phyloP scores from a whole-genome alignment of 2,797 vertebrate species.

The Acipenser ruthenus region DNA sequence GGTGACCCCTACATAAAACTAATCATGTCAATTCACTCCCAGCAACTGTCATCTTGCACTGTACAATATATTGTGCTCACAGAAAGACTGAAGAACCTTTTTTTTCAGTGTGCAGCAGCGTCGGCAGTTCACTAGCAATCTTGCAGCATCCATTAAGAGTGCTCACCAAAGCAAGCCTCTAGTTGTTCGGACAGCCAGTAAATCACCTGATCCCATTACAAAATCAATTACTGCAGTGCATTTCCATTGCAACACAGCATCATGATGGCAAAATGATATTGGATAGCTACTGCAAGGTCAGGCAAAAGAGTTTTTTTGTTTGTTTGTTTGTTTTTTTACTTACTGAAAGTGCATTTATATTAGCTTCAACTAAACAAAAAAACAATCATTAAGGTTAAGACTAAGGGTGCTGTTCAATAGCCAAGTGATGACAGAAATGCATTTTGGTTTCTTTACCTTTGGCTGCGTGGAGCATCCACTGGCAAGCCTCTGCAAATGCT shows the following conservation, averaged over 20 bases:
- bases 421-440: conserved; percentile 3
- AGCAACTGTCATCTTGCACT: no score
- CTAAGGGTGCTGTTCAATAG: neutral
- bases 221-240: conserved; percentile 86
- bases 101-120: neutral
- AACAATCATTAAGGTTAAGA: neutral
- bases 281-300: conserved; percentile 64
- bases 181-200: conserved; percentile 78
- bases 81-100: neutral
- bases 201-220: conserved; percentile 90
- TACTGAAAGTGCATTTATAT: neutral
- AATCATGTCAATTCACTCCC: no score
- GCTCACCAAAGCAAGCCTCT: conserved; percentile 65
- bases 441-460: conserved; percentile 76
- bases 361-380: neutral
- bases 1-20: no score
- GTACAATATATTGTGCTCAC: neutral
- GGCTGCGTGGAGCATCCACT: conserved; percentile 75
- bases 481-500: conserved; percentile 89
- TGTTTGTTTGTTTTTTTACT: neutral
- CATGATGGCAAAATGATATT: conserved; percentile 68
- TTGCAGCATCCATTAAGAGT: conserved; percentile 72
- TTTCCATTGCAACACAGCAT: conserved; percentile 63
- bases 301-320: conserved; percentile 28
- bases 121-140: conserved; percentile 54